phyloP scores from a whole-genome alignment of 2,113 vertebrate species.

The Kryptolebias marmoratus region DNA sequence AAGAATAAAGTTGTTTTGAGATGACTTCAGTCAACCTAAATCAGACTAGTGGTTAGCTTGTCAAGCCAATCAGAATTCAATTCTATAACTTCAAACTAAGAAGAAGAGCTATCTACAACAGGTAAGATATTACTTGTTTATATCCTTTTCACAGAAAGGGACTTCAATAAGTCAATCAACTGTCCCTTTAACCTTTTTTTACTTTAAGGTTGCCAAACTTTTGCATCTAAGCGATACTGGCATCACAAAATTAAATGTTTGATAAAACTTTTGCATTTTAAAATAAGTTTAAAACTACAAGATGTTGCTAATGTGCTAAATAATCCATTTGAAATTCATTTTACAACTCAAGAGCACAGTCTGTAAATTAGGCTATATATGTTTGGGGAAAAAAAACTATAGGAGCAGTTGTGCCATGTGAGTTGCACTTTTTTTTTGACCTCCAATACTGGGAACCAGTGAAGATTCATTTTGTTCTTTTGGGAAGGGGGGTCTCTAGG shows the following conservation, averaged over 20 bases:
- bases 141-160: too few species aligned
- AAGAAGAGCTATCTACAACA: too few species aligned
- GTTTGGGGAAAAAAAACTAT: constrained; percentile 19
- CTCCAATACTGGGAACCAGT: constrained; percentile 93
- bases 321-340: not conserved
- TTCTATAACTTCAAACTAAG: too few species aligned
- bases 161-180: too few species aligned
- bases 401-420: constrained; percentile 17
- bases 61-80: too few species aligned
- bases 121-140: too few species aligned
- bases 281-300: not conserved
- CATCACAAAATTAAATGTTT: not conserved
- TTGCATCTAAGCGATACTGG: not conserved
- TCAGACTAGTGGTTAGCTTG: too few species aligned
- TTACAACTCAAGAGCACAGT: constrained; percentile 13
- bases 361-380: not conserved
- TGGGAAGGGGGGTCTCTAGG: constrained; percentile 80
- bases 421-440: constrained; percentile 65
- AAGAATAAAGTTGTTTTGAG: too few species aligned
- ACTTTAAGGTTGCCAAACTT: too few species aligned
- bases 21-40: too few species aligned
- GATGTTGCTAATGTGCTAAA: not conserved
- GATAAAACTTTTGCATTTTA: not conserved
- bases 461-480: constrained; percentile 83
- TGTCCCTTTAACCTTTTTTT: too few species aligned